Conservation (phyloP, 2,888 invertebrate genomes). For the Eristalinus sepulchralis region DNA sequence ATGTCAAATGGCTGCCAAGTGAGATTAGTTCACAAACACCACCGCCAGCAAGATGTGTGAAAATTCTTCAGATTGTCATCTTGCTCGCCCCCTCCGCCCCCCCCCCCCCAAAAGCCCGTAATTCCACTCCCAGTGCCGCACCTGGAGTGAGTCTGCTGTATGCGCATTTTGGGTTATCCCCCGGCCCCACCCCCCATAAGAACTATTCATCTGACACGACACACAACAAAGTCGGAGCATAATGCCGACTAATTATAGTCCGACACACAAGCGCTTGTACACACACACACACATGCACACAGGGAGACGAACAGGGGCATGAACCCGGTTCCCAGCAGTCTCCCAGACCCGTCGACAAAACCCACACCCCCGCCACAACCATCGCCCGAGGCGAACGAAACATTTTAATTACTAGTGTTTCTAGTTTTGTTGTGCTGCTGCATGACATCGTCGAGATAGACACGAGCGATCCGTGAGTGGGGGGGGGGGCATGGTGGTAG, state of each 20-base stretch:
- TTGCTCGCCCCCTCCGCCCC: conserved; percentile 3
- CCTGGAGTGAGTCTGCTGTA: conserved; percentile 54
- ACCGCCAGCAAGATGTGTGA: conserved; percentile 59
- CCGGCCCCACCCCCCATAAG: not conserved
- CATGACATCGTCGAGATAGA: conserved; percentile 47
- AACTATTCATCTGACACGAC: conserved; percentile 64
- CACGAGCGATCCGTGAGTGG: not conserved
- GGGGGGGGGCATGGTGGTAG: not conserved
- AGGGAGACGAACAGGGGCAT: not conserved
- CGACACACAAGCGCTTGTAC: conserved; percentile 20
- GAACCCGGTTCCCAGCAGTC: conserved; percentile 24
- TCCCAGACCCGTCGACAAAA: not conserved
- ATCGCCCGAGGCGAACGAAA: conserved; percentile 16
- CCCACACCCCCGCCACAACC: not conserved
- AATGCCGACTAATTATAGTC: conserved; percentile 68
- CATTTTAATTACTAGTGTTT: conserved; percentile 69
- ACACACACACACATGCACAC: conserved; percentile 40
- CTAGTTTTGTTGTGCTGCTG: conserved; percentile 57
- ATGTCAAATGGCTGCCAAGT: conserved; percentile 35
- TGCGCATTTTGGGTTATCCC: conserved; percentile 46
- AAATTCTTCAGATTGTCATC: conserved; percentile 69
- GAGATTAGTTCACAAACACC: conserved; percentile 52
- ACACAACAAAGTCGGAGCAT: conserved; percentile 49
- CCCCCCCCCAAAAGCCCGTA: conserved; percentile 39
- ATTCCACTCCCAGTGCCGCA: conserved; percentile 36